phyloP scores from a whole-genome alignment of 2,797 vertebrate genomes.

The Rhinichthys osculus region DNA sequence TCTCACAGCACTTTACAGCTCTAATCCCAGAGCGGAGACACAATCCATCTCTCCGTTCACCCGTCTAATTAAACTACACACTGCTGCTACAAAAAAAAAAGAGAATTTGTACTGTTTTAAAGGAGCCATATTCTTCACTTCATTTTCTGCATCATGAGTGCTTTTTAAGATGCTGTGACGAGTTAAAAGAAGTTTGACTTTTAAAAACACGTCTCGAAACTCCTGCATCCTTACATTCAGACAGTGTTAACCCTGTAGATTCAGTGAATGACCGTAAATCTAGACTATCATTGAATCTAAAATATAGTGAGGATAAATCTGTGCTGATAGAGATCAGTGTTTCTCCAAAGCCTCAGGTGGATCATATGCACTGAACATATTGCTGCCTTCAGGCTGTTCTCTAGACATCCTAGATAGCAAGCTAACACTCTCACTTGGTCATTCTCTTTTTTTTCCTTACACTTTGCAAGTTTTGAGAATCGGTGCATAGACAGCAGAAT shows the following conservation, averaged over 20 bases:
- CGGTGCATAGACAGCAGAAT: background rate
- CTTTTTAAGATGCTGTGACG: background rate
- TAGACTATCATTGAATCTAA: background rate
- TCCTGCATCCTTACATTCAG: background rate
- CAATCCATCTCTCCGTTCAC: conserved; percentile 28
- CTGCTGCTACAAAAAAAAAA: background rate
- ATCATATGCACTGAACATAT: conserved; percentile 37
- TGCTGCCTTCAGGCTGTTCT: conserved; percentile 41
- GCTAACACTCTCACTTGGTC: background rate
- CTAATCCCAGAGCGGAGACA: conserved; percentile 25
- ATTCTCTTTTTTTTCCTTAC: background rate
- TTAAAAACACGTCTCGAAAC: conserved; percentile 20
- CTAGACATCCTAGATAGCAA: background rate
- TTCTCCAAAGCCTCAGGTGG: background rate
- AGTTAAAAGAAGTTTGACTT: background rate
- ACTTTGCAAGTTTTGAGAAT: background rate
- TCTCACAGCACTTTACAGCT: conserved; percentile 30
- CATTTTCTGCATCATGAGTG: background rate
- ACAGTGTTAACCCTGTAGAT: background rate
- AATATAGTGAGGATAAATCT: background rate
- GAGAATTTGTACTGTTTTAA: background rate
- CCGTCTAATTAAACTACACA: conserved; percentile 40
- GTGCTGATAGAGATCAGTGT: background rate
- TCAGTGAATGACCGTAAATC: background rate
- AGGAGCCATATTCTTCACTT: background rate